Evolutionary conservation across 2,888 invertebrate genomes (phyloP).

Genomic region (Pristionchus entomophagus): DNA sequence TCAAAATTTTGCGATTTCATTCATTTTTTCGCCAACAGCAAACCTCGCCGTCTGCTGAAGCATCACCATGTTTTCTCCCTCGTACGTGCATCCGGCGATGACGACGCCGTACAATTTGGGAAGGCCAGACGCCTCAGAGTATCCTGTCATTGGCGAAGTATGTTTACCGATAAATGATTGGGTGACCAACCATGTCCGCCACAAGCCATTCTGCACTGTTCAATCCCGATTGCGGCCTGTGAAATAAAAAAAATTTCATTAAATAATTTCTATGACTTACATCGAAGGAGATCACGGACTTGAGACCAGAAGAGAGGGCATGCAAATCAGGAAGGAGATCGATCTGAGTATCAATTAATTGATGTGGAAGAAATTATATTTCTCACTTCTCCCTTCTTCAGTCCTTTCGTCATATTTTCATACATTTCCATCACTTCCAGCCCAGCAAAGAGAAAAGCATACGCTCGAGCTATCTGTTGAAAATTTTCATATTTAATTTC

Average conservation of each 20-base stretch:
- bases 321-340: constrained; percentile 83
- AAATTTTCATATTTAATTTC: not conserved
- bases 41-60: constrained; percentile 87
- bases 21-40: no score
- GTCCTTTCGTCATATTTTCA: not conserved
- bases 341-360: constrained; percentile 41
- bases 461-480: constrained; percentile 81
- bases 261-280: not conserved
- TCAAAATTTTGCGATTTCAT: constrained; percentile 66
- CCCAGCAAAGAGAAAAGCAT: constrained; percentile 84
- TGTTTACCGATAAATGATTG: not conserved
- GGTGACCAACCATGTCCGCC: constrained; percentile 87
- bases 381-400: constrained; percentile 35
- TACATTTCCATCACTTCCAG: constrained; percentile 62
- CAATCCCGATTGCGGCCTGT: constrained; percentile 81
- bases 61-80: constrained; percentile 96
- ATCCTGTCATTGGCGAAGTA: not conserved
- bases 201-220: constrained; percentile 89
- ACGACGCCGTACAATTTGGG: constrained; percentile 85
- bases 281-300: constrained; percentile 85
- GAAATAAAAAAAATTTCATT: constrained; percentile 79
- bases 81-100: constrained; percentile 93
- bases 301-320: constrained; percentile 91
- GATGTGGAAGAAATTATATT: not conserved
- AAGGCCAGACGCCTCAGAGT: constrained; percentile 81